phyloP scores from a whole-genome alignment of 1,140 invertebrate species.

The Neodiprion lecontei region DNA sequence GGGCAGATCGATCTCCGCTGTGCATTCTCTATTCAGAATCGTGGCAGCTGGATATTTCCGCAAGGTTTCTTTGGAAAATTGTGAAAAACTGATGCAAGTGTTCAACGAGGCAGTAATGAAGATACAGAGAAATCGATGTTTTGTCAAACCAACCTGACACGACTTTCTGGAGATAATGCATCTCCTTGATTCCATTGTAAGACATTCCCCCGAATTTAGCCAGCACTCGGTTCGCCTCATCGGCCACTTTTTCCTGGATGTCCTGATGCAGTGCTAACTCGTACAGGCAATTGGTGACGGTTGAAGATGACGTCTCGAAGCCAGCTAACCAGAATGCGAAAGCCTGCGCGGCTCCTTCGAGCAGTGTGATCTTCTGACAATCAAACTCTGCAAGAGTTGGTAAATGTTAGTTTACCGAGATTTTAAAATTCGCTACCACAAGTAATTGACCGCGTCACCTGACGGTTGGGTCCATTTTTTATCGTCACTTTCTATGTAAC shows the following conservation, averaged over 20 bases:
- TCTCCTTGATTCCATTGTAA: constrained; percentile 22
- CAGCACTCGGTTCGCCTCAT: constrained; percentile 34
- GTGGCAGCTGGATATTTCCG: constrained; percentile 64
- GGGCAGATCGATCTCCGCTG: constrained; percentile 60
- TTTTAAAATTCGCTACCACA: constrained; percentile 34
- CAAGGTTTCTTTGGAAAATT: constrained; percentile 58
- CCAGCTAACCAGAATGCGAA: constrained; percentile 48
- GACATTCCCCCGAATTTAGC: constrained; percentile 26
- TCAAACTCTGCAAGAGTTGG: constrained; percentile 56
- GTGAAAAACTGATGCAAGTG: not conserved
- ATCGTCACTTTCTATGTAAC: too few relatives aligned
- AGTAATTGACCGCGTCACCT: constrained; percentile 54
- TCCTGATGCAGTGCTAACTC: constrained; percentile 38
- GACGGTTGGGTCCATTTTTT: constrained; percentile 45
- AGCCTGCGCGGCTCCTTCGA: constrained; percentile 33
- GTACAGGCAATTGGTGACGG: constrained; percentile 42
- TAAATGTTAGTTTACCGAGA: constrained; percentile 3
- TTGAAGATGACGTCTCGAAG: constrained; percentile 51
- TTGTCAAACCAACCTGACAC: constrained; percentile 23
- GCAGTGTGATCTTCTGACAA: constrained; percentile 34
- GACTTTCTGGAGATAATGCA: constrained; percentile 37
- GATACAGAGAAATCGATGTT: constrained; percentile 4
- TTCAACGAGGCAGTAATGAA: not conserved
- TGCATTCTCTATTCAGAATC: constrained; percentile 59
- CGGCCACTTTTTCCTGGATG: constrained; percentile 35